Conservation (phyloP, 1,140 invertebrate genomes). For the Drosophila prosaltans region DNA sequence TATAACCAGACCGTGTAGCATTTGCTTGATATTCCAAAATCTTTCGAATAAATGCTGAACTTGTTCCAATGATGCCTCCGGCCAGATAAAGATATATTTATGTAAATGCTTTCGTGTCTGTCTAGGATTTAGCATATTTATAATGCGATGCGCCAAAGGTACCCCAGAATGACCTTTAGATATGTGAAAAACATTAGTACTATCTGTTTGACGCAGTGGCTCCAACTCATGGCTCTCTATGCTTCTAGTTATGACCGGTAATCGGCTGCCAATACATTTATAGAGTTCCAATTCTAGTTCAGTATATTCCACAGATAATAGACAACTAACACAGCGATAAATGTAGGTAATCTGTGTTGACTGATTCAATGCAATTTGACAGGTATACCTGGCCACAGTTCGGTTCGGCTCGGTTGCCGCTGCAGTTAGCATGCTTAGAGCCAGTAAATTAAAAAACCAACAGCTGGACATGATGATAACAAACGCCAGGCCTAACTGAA, state of each 20-base stretch:
- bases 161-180: slow-evolving; percentile 25
- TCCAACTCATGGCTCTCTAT: slow-evolving; percentile 50
- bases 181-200: slow-evolving; percentile 64
- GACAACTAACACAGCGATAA: slow-evolving; percentile 63
- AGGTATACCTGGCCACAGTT: slow-evolving; percentile 37
- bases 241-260: slow-evolving; percentile 47
- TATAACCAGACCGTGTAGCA: slow-evolving; percentile 63
- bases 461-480: background rate
- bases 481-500: background rate
- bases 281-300: slow-evolving; percentile 42
- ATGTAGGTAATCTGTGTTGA: slow-evolving; percentile 54
- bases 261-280: slow-evolving; percentile 39
- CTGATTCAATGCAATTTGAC: slow-evolving; percentile 41
- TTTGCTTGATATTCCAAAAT: slow-evolving; percentile 52
- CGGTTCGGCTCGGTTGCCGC: background rate
- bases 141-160: slow-evolving; percentile 46
- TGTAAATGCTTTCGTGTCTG: slow-evolving; percentile 61
- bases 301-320: background rate
- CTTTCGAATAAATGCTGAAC: slow-evolving; percentile 45
- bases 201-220: slow-evolving; percentile 53
- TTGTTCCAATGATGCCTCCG: slow-evolving; percentile 32
- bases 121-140: slow-evolving; percentile 61
- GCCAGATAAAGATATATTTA: slow-evolving; percentile 75
- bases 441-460: background rate
- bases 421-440: background rate